A percentile compares a stretch with the other conserved stretches of the same genome.
Evolutionary conservation across 2,797 vertebrate species (phyloP).

Genomic region (Argyrosomus regius): DNA sequence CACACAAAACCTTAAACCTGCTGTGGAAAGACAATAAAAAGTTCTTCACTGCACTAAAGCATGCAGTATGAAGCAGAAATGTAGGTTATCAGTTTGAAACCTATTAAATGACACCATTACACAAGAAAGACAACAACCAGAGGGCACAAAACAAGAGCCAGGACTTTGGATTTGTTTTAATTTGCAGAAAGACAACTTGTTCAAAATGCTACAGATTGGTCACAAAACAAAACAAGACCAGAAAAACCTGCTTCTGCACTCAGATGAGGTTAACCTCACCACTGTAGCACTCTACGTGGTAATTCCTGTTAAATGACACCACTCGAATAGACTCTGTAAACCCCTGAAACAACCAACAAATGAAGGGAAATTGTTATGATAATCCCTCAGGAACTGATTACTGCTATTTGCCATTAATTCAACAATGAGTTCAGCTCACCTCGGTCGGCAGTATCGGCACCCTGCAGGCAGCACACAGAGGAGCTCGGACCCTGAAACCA

Average conservation of each 20-base stretch:
- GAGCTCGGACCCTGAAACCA: slow-evolving; percentile 86
- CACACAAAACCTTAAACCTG: too few species aligned
- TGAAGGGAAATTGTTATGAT: neutral
- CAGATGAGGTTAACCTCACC: slow-evolving; percentile 82
- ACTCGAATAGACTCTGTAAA: slow-evolving; percentile 92
- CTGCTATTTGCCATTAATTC: neutral
- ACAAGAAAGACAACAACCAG: neutral
- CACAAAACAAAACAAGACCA: neutral
- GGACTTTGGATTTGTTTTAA: too few species aligned
- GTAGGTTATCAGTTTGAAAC: neutral
- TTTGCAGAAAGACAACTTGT: neutral
- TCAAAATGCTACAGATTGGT: slow-evolving; percentile 3
- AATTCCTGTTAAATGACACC: slow-evolving; percentile 89
- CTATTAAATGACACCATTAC: neutral
- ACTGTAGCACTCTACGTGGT: slow-evolving; percentile 90
- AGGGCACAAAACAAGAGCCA: neutral
- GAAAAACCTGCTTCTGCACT: neutral
- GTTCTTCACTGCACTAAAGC: neutral
- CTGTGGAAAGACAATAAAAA: neutral
- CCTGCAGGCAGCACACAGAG: slow-evolving; percentile 88
- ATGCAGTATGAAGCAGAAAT: neutral
- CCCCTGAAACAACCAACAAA: slow-evolving; percentile 82
- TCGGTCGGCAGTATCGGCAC: slow-evolving; percentile 89
- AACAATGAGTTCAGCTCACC: slow-evolving; percentile 74
- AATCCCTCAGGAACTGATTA: neutral